Evolutionary conservation across 2,113 vertebrate genomes (phyloP).

Genomic region (Zosterops borbonicus): DNA sequence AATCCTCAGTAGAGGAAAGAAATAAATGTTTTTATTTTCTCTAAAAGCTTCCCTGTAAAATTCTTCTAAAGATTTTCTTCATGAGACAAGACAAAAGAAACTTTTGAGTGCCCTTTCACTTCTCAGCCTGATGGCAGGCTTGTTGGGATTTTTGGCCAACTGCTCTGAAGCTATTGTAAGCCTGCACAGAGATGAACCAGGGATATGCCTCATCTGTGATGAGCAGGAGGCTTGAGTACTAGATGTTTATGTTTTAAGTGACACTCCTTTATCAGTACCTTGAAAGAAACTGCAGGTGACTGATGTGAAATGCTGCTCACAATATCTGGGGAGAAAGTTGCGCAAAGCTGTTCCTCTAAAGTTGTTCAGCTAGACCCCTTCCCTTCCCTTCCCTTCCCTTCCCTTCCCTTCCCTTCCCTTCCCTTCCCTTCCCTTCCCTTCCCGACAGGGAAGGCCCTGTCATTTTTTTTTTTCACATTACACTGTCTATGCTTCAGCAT

Average conservation of each 20-base stretch:
- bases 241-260: neutral
- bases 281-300: neutral
- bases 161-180: neutral
- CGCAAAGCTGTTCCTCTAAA: neutral
- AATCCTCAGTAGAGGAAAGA: constrained; percentile 9
- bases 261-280: neutral
- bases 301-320: neutral
- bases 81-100: neutral
- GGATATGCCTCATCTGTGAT: neutral
- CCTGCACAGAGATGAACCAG: neutral
- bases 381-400: neutral
- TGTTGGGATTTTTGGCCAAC: neutral
- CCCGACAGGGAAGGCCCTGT: neutral
- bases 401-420: neutral
- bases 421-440: neutral
- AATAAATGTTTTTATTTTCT: constrained; percentile 57
- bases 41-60: constrained; percentile 52
- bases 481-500: too few species aligned
- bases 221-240: neutral
- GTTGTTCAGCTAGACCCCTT: neutral
- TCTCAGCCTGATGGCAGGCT: neutral
- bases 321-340: neutral
- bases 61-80: constrained; percentile 38
- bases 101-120: neutral
- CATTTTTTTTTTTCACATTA: too few species aligned